phyloP scores from a whole-genome alignment of 2,888 invertebrate genomes.

The Melangyna quadrimaculata region DNA sequence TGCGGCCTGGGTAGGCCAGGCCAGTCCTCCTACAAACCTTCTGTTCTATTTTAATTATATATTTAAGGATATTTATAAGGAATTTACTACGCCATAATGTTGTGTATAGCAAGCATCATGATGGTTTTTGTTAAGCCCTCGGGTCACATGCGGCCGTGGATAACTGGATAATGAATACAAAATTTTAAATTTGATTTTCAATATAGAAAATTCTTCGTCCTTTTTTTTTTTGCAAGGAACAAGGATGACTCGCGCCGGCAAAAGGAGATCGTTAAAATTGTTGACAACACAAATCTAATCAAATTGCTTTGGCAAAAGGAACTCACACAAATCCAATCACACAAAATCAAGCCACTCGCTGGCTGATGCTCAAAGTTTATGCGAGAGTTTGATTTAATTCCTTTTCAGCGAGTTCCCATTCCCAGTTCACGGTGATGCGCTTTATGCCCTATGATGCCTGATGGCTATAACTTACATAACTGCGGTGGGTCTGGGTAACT shows the following conservation, averaged over 20 bases:
- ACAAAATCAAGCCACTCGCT: slow-evolving; percentile 39
- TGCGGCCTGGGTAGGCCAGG: not conserved
- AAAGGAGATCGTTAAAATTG: slow-evolving; percentile 55
- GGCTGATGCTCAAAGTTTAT: slow-evolving; percentile 56
- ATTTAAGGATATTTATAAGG: slow-evolving; percentile 42
- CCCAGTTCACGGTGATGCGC: not conserved
- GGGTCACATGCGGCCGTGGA: slow-evolving; percentile 41
- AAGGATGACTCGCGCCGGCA: not conserved
- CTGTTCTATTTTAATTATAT: slow-evolving; percentile 20
- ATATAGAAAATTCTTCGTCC: not conserved
- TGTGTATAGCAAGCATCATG: not conserved
- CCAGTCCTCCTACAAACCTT: slow-evolving; percentile 1
- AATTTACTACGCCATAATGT: slow-evolving; percentile 31
- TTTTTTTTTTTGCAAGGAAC: too few relatives aligned
- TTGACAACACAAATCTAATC: slow-evolving; percentile 67
- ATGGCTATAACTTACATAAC: not conserved
- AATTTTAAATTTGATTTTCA: slow-evolving; percentile 43
- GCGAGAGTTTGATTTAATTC: slow-evolving; percentile 56
- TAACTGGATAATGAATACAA: slow-evolving; percentile 36
- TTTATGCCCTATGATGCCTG: not conserved
- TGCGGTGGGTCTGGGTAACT: slow-evolving; percentile 7
- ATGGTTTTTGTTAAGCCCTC: slow-evolving; percentile 46
- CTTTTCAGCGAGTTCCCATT: not conserved
- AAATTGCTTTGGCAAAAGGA: slow-evolving; percentile 59
- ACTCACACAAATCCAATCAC: slow-evolving; percentile 58